Evolutionary conservation across 2,113 vertebrate genomes (phyloP).

Genomic region (Herpailurus yagouaroundi): DNA sequence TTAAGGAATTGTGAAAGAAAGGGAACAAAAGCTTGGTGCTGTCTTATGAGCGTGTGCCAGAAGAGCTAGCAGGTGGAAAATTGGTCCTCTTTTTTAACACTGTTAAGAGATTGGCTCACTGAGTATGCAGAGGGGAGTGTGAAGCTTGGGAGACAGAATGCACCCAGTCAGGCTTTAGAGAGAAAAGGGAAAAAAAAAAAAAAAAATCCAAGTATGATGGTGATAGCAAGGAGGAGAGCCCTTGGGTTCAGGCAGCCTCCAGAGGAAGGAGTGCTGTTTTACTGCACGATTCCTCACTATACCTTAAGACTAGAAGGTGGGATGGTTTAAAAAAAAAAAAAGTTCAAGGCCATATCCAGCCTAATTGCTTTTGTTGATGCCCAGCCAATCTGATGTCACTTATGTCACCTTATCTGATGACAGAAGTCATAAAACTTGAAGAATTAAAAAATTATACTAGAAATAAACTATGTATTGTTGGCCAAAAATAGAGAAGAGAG

Average conservation of each 20-base stretch:
- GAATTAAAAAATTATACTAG: slow-evolving; percentile 4
- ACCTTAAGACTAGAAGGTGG: not conserved
- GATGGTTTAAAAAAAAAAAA: not conserved
- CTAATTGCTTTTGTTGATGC: slow-evolving; percentile 19
- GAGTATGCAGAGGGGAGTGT: not conserved
- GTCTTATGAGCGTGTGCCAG: slow-evolving; percentile 14
- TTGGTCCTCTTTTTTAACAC: not conserved
- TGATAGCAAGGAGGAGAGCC: slow-evolving; percentile 24
- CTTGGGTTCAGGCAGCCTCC: not conserved
- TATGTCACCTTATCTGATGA: slow-evolving; percentile 32
- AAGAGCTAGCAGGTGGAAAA: slow-evolving; percentile 55
- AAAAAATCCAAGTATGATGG: not conserved
- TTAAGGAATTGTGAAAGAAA: slow-evolving; percentile 59
- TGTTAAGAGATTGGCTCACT: slow-evolving; percentile 19
- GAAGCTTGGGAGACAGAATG: slow-evolving; percentile 38
- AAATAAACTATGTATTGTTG: not conserved
- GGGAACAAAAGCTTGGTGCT: slow-evolving; percentile 11
- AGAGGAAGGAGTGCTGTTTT: slow-evolving; percentile 22
- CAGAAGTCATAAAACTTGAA: slow-evolving; percentile 41
- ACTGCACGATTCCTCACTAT: not conserved
- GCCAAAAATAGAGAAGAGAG: not conserved
- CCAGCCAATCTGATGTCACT: slow-evolving; percentile 12
- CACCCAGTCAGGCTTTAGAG: slow-evolving; percentile 21
- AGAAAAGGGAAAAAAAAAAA: slow-evolving; percentile 13
- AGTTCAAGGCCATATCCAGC: not conserved